Conservation (phyloP, 1,140 invertebrate genomes). For the Pantala flavescens region DNA sequence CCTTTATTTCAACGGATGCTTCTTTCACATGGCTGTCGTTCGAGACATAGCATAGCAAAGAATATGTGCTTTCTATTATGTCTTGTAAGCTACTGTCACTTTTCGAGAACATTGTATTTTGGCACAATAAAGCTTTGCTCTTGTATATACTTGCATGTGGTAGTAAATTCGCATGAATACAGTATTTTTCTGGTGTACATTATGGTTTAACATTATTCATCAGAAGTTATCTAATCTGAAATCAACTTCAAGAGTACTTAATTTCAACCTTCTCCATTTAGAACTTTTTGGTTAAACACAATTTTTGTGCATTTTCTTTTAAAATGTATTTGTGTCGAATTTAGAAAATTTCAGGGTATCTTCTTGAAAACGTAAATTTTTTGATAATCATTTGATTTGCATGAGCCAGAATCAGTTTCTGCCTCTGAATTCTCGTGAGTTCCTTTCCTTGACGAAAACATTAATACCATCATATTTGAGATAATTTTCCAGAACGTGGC, state of each 20-base stretch:
- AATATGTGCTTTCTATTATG: background rate
- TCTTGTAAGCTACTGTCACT: constrained; percentile 9
- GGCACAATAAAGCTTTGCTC: background rate
- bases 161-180: too few species aligned
- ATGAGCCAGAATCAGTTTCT: background rate
- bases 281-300: too few species aligned
- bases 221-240: too few species aligned
- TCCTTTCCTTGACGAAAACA: background rate
- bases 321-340: too few species aligned
- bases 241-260: too few species aligned
- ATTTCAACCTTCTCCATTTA: too few species aligned
- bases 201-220: too few species aligned
- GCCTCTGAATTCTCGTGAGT: background rate
- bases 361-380: too few species aligned
- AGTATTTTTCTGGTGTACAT: too few species aligned
- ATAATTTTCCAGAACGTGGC: constrained; percentile 5
- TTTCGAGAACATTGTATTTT: background rate
- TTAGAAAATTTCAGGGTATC: too few species aligned
- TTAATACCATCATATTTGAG: background rate
- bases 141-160: too few species aligned
- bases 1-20: background rate
- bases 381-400: background rate
- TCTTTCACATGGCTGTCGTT: background rate
- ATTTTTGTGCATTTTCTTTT: too few species aligned
- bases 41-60: background rate